These are phyloP conservation scores for Zaprionus obscuricornis DNA, from an alignment of 2,888 invertebrate species.

Conservation along the genomic window DNA sequence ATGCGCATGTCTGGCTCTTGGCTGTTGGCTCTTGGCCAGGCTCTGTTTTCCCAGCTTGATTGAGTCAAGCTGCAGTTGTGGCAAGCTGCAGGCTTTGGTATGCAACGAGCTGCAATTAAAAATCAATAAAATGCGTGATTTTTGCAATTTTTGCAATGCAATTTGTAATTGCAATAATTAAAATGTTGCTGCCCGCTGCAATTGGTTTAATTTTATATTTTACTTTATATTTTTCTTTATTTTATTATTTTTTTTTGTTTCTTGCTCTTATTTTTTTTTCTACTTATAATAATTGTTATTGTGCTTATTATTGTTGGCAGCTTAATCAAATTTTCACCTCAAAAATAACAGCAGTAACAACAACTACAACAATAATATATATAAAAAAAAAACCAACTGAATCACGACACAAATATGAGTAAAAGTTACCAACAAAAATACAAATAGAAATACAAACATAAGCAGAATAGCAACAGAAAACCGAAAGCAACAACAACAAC, in stretches of 20 bases:
- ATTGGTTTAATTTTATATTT: background rate
- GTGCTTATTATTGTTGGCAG: slow-evolving; percentile 20
- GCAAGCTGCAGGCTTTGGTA: slow-evolving; percentile 49
- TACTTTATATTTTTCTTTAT: slow-evolving; percentile 5
- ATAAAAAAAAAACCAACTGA: slow-evolving; percentile 26
- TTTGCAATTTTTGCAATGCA: slow-evolving; percentile 73
- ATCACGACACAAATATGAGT: slow-evolving; percentile 46
- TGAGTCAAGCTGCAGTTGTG: slow-evolving; percentile 15
- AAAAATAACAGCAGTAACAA: slow-evolving; percentile 5
- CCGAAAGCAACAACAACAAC: background rate
- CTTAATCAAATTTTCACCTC: slow-evolving; percentile 74
- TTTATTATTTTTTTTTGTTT: background rate
- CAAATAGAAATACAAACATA: background rate
- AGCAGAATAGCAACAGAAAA: background rate
- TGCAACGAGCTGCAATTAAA: slow-evolving; percentile 80
- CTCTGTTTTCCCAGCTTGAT: slow-evolving; percentile 23
- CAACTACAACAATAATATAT: too few relatives aligned
- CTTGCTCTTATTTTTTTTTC: too few relatives aligned
- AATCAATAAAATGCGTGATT: slow-evolving; percentile 80
- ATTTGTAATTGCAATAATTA: slow-evolving; percentile 77
- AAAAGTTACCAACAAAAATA: background rate
- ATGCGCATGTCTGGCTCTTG: slow-evolving; percentile 72
- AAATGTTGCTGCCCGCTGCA: slow-evolving; percentile 63
- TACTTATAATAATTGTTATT: too few relatives aligned
- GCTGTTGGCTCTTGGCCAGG: slow-evolving; percentile 43